Conservation (phyloP, 2,888 invertebrate genomes). For the Tyria jacobaeae region DNA sequence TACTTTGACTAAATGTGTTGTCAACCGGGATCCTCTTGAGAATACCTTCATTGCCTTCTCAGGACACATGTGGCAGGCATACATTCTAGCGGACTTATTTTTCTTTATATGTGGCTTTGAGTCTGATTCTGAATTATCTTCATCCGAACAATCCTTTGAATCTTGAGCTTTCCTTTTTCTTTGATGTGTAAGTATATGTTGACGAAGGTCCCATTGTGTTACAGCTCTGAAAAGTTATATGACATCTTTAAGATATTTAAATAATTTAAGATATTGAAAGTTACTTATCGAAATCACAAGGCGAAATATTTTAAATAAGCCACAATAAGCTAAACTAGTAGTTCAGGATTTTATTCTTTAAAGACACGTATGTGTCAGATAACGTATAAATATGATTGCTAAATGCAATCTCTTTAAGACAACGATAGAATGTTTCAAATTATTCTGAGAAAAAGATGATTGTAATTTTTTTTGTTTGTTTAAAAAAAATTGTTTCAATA, state of each 20-base stretch:
- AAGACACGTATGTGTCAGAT: too few species aligned
- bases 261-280: too few species aligned
- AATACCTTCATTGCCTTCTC: slow-evolving; percentile 83
- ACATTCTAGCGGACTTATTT: slow-evolving; percentile 68
- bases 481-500: too few species aligned
- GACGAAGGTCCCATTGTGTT: slow-evolving; percentile 86
- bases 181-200: slow-evolving; percentile 84
- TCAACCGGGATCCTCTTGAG: slow-evolving; percentile 88
- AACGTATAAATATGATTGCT: too few species aligned
- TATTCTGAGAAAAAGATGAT: too few species aligned
- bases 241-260: neutral
- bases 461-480: too few species aligned
- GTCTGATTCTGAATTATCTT: slow-evolving; percentile 57
- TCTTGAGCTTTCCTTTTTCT: slow-evolving; percentile 55
- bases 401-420: too few species aligned
- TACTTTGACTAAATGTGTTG: slow-evolving; percentile 90
- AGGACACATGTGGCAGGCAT: slow-evolving; percentile 92
- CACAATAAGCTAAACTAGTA: too few species aligned
- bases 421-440: too few species aligned
- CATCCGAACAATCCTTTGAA: slow-evolving; percentile 50
- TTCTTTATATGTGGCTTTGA: slow-evolving; percentile 41
- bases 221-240: slow-evolving; percentile 80
- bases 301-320: too few species aligned
- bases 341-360: too few species aligned
- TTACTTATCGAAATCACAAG: too few species aligned